These are phyloP conservation scores for Pica pica DNA, from an alignment of 2,113 vertebrate species.

Conservation along the genomic window DNA sequence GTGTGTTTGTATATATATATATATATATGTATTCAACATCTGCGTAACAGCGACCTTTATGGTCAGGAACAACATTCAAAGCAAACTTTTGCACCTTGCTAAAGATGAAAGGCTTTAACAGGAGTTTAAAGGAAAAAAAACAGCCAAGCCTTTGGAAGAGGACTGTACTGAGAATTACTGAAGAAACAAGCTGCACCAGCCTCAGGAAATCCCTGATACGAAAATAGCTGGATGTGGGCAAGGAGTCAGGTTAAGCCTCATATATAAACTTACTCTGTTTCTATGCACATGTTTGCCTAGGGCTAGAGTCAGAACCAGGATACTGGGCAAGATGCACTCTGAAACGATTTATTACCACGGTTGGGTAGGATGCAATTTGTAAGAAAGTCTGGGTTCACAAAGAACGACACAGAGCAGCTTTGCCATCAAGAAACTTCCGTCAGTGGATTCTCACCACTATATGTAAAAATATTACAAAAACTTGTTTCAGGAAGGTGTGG, in stretches of 20 bases:
- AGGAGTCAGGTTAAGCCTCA: neutral
- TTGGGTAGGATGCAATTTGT: neutral
- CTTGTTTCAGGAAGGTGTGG: neutral
- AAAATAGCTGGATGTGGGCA: neutral
- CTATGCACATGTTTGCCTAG: neutral
- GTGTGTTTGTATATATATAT: fast-evolving
- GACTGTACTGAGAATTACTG: neutral
- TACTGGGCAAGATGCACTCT: neutral
- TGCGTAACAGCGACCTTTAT: neutral
- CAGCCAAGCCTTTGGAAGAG: neutral
- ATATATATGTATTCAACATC: neutral
- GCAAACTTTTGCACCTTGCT: neutral
- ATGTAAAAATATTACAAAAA: neutral
- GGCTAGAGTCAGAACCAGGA: neutral
- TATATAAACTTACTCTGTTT: neutral
- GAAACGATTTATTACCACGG: neutral
- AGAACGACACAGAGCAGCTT: neutral
- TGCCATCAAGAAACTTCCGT: neutral
- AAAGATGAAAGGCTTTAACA: neutral
- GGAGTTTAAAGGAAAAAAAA: neutral
- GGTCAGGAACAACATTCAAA: neutral
- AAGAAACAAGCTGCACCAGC: neutral
- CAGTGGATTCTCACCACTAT: neutral
- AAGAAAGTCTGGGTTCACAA: neutral
- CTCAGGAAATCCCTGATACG: neutral